Evolutionary conservation across 2,113 vertebrate species (phyloP).

Genomic region (Anolis carolinensis): DNA sequence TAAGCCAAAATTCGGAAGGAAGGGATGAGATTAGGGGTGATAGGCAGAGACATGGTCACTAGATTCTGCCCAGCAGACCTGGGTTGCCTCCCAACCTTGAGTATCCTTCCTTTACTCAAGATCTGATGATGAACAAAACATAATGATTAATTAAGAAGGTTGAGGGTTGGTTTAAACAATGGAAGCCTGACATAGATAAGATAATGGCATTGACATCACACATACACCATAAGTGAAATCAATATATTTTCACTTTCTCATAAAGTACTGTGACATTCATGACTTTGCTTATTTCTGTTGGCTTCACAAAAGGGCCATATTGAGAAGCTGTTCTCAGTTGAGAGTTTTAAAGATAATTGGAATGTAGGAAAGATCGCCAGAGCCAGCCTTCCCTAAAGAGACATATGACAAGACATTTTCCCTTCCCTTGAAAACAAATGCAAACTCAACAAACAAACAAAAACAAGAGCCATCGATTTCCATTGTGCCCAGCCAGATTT

Average conservation of each 20-base stretch:
- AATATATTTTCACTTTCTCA: background rate
- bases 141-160: too few species aligned
- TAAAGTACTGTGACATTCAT: background rate
- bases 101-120: conserved; percentile 83
- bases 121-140: conserved; percentile 70
- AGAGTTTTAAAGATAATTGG: background rate
- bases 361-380: background rate
- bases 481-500: background rate
- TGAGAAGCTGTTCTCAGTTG: background rate
- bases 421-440: background rate
- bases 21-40: conserved; percentile 82
- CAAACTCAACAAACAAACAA: background rate
- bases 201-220: background rate
- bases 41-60: conserved; percentile 60
- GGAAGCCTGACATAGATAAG: background rate
- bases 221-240: background rate
- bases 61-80: conserved; percentile 65
- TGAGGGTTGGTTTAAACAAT: background rate
- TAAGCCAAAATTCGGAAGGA: conserved; percentile 89
- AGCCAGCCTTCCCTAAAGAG: background rate
- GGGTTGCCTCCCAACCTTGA: conserved; percentile 45
- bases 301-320: background rate
- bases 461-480: background rate
- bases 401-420: background rate
- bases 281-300: background rate